Base-by-base conservation (phyloP, 2,797 vertebrate genomes). In the Falco berigora region DNA sequence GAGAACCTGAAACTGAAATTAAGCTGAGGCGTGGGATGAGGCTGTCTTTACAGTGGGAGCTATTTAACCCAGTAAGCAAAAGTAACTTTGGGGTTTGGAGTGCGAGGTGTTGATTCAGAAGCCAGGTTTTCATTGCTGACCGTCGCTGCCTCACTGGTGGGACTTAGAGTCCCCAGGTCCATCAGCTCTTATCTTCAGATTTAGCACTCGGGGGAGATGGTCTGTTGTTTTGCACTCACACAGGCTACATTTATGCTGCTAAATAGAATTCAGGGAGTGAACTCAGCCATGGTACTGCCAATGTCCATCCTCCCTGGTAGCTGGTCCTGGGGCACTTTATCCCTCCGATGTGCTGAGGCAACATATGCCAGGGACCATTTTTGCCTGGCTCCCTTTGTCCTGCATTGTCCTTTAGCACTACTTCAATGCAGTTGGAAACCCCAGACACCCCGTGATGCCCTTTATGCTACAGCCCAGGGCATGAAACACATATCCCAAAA, bases 341-440 rank as follows among this genome's bases (percentile, higher is more conserved):
- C 27, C 38, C 23, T 30, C 28, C 9, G 12, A 11, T 55, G 21
- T 62, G 23, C 38, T 34, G 63, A 4, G 10, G 30, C 72, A 67
- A 3, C 9, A 17, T 17, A 20, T 1, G 0, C 44, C 73, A 52
- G 42, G 58, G 50, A 19, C 49, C 0, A 0, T 9, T 32, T 46
- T n/a, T 74, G 24, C 53, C 55, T 47, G 25, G 40, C 55, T 86
- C 16, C 23, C 12, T 44, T 58, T 5, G 1, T 67, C 36, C 66
- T 68, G 17, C n/a, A 9, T 17, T 10, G 0, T 55, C 63, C 50
- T 75, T 18, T 10, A 28, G 69, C 56, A 23, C 30, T 16, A 11
- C 28, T n/a, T 38, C 38, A 6, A 4, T 1, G 5, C 0, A 0
- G 56, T 61, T 13, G 24, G 40, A 71, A 80, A 64, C 36, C 25